Evolutionary conservation across 2,888 invertebrate species (phyloP).

Genomic region (Stegana nigrithorax): DNA sequence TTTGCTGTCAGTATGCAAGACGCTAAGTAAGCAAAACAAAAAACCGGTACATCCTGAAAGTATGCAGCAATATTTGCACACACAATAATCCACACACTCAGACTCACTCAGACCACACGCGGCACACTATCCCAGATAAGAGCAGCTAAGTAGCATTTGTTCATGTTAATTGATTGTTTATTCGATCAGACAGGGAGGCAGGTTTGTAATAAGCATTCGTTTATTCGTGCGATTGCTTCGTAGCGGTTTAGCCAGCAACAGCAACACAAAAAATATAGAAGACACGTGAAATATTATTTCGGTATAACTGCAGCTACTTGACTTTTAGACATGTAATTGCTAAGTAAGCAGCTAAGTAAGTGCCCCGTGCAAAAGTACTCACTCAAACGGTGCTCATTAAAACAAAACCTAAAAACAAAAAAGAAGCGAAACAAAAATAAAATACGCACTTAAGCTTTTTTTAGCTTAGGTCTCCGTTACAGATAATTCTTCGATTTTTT

Average conservation of each 20-base stretch:
- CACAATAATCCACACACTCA: neutral
- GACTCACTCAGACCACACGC: neutral
- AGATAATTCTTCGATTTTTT: neutral
- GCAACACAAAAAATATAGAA: too few species aligned
- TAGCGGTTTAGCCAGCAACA: neutral
- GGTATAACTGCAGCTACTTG: neutral
- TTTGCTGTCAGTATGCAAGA: slow-evolving; percentile 64
- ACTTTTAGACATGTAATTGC: neutral
- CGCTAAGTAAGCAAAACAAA: slow-evolving; percentile 46
- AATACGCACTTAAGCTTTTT: neutral
- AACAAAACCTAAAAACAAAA: neutral
- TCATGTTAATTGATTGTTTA: neutral
- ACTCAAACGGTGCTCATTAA: too few species aligned
- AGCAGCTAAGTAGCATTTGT: neutral
- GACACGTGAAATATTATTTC: neutral
- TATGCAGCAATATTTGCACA: neutral
- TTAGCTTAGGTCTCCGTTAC: too few species aligned
- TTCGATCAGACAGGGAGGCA: too few species aligned
- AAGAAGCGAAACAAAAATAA: neutral
- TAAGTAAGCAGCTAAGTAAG: neutral
- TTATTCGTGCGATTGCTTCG: neutral
- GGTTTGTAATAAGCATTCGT: neutral
- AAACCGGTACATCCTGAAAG: neutral
- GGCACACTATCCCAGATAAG: too few species aligned
- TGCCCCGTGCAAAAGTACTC: neutral